Conservation (phyloP, 2,797 vertebrate genomes). For the Heliangelus exortis region DNA sequence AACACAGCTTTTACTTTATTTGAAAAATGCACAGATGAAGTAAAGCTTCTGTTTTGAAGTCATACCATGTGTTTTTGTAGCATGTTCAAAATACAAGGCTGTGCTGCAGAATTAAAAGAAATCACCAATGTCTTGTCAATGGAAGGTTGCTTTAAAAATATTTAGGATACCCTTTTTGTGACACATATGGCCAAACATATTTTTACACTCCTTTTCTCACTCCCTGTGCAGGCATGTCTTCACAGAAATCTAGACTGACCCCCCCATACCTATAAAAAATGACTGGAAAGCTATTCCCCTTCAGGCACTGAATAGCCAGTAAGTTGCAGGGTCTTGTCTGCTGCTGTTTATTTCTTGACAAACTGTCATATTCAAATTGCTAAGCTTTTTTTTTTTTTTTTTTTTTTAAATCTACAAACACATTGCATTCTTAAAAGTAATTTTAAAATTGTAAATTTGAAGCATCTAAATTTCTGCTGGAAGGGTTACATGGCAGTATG, state of each 20-base stretch:
- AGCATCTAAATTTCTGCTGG: background rate
- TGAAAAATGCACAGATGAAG: background rate
- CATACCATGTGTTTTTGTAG: slow-evolving; percentile 15
- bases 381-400: background rate
- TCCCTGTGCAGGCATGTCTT: background rate
- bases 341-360: slow-evolving; percentile 57
- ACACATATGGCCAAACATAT: slow-evolving; percentile 37
- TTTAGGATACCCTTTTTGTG: background rate
- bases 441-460: background rate
- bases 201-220: background rate
- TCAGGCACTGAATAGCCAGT: slow-evolving; percentile 3
- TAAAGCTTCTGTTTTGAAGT: background rate
- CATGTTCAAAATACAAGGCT: slow-evolving; percentile 23
- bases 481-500: background rate
- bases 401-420: background rate
- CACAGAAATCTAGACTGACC: background rate
- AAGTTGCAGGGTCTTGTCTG: slow-evolving; percentile 11
- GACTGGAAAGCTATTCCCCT: background rate
- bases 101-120: slow-evolving; percentile 38
- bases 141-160: background rate
- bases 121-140: background rate
- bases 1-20: background rate
- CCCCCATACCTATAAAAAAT: background rate
- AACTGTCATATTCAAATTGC: slow-evolving; percentile 43
- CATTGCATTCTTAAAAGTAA: background rate